Evolutionary conservation across 2,113 vertebrate species (phyloP), one percentile per base, ranked within the genome.

Genomic region (Pseudonaja textilis): DNA sequence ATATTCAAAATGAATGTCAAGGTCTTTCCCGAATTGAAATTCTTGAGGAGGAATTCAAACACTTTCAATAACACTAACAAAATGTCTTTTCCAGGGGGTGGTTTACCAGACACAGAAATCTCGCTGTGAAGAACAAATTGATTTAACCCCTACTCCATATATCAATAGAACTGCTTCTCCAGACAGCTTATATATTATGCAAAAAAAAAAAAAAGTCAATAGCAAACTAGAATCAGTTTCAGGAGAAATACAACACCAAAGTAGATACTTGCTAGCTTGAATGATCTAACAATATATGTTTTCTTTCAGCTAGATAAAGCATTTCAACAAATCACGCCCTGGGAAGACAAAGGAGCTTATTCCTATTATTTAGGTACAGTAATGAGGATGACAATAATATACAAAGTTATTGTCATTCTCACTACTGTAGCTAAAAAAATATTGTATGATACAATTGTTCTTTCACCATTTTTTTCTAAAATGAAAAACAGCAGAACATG

Each of bases 181-280:
- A 47, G 50, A 39, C n/a, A 85, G 69, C 52, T 91, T 74, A 55
- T 47, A 10, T 47, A 56, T 86, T 86, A 59, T 91, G 39, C 18
- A 39, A 55, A 91, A 57, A 85, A 16, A 11, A 47, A 47, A 47
- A 45, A 18, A 39, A 86, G 81, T 57, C 74, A 85, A 57, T 85
- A 25, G 54, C 39, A 91, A 26, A 91, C 34, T 39, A 12, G 45
- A 91, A 86, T 20, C 85, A 59, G 26, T 85, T 91, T 91, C 56
- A 86, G 18, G 22, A 87, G 81, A 91, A 87, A 61, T 61, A 61
- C 55, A 87, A 59, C 12, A 9, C 55, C 81, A 87, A 87, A 61
- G 57, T 50, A 91, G 91, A n/a, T 45, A 50, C 22, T 91, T 91
- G 91, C 42, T 85, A 87, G 26, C 85, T 87, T n/a, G 55, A 47